phyloP scores from a whole-genome alignment of 1,140 invertebrate species.

The Thrips palmi region DNA sequence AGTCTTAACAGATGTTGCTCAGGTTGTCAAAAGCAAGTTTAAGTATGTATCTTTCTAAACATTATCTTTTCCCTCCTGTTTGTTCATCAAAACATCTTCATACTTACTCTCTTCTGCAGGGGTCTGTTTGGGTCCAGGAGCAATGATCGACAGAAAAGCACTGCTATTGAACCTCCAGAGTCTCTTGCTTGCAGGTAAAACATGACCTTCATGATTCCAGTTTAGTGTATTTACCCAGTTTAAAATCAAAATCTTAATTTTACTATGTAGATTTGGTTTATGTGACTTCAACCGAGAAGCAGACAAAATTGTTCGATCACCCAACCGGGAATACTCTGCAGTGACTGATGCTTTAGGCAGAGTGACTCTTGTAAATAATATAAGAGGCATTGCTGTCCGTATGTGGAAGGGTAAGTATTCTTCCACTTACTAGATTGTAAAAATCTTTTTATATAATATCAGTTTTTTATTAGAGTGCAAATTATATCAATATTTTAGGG shows the following conservation, averaged over 20 bases:
- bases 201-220: slow-evolving; percentile 33
- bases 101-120: slow-evolving; percentile 22
- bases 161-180: slow-evolving; percentile 32
- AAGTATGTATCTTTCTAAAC: too few species aligned
- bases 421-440: background rate
- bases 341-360: slow-evolving; percentile 73
- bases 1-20: slow-evolving; percentile 65
- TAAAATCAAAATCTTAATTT: background rate
- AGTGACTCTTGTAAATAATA: slow-evolving; percentile 67
- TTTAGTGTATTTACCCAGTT: slow-evolving; percentile 1
- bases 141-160: slow-evolving; percentile 23
- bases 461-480: slow-evolving; percentile 5
- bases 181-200: slow-evolving; percentile 36
- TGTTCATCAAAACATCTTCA: slow-evolving; percentile 10
- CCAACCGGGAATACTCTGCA: slow-evolving; percentile 58
- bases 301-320: slow-evolving; percentile 50
- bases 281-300: slow-evolving; percentile 62
- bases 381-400: slow-evolving; percentile 54
- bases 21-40: slow-evolving; percentile 73
- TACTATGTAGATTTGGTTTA: slow-evolving; percentile 43
- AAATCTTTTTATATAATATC: background rate
- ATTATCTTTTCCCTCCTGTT: too few species aligned
- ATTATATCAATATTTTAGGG: slow-evolving; percentile 20
- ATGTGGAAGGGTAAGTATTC: slow-evolving; percentile 65
- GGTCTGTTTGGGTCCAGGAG: slow-evolving; percentile 39